Evolutionary conservation across 2,888 invertebrate species (phyloP).

Genomic region (Lissonota sp.): DNA sequence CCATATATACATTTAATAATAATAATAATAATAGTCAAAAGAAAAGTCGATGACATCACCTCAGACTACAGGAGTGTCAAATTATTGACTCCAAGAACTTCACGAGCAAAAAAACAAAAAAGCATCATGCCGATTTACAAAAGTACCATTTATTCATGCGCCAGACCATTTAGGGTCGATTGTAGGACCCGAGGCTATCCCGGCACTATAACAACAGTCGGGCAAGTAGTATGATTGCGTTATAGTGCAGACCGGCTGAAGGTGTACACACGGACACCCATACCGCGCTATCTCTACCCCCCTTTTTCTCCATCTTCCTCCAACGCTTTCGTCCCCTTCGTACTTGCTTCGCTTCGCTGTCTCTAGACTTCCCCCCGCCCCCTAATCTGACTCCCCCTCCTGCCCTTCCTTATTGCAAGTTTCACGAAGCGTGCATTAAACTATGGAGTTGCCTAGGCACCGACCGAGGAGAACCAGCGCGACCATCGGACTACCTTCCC

Average conservation of each 20-base stretch:
- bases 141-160: no score
- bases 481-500: conserved; percentile 73
- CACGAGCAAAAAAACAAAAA: no score
- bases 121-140: background rate
- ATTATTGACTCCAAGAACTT: background rate
- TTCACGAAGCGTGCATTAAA: conserved; percentile 82
- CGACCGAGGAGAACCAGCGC: conserved; percentile 75
- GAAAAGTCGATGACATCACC: background rate
- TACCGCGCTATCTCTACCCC: conserved; percentile 37
- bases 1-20: no score
- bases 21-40: background rate
- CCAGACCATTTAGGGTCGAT: no score
- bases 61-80: background rate
- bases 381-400: conserved; percentile 62
- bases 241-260: conserved; percentile 72
- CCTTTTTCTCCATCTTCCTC: conserved; percentile 36
- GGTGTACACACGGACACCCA: conserved; percentile 65
- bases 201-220: conserved; percentile 70
- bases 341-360: conserved; percentile 65
- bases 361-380: conserved; percentile 37
- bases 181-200: conserved; percentile 33
- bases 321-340: conserved; percentile 59
- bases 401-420: conserved; percentile 83
- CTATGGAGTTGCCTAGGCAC: conserved; percentile 82
- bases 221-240: conserved; percentile 77